A percentile compares a stretch with the other conserved stretches of the same genome.
These are phyloP conservation scores for Mustela nigripes DNA, from an alignment of 2,113 vertebrate genomes.

Conservation along the genomic window DNA sequence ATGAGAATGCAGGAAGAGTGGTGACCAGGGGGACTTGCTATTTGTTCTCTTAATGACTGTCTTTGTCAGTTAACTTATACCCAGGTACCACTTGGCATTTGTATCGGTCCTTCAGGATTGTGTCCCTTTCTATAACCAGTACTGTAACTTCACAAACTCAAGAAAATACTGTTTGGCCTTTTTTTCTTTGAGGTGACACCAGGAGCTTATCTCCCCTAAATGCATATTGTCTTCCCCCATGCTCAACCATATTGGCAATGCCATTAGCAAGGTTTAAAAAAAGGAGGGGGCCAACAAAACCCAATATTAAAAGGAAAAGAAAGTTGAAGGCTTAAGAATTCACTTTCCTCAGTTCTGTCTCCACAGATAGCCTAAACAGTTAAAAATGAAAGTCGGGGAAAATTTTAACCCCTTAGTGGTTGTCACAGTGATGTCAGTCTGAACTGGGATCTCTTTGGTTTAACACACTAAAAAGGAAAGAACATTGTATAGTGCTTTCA, in stretches of 20 bases:
- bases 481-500: conserved; percentile 29
- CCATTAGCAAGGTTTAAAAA: conserved; percentile 33
- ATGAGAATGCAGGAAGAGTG: neutral
- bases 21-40: neutral
- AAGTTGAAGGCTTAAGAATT: conserved; percentile 57
- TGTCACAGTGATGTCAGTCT: neutral
- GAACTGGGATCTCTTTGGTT: neutral
- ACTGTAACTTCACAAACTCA: neutral
- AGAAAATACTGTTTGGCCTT: neutral
- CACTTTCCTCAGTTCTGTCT: neutral
- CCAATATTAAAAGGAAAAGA: conserved; percentile 62
- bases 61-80: neutral
- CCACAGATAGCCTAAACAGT: neutral
- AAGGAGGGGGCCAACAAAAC: conserved; percentile 34
- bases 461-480: conserved; percentile 47
- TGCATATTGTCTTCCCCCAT: neutral
- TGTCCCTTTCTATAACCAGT: neutral
- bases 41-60: neutral
- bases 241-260: neutral
- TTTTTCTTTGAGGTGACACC: conserved; percentile 17
- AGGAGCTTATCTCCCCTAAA: neutral
- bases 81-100: neutral
- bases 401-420: conserved; percentile 44
- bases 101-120: neutral
- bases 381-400: neutral